Conservation (phyloP, 2,888 invertebrate species). For the Ichneumon xanthorius region DNA sequence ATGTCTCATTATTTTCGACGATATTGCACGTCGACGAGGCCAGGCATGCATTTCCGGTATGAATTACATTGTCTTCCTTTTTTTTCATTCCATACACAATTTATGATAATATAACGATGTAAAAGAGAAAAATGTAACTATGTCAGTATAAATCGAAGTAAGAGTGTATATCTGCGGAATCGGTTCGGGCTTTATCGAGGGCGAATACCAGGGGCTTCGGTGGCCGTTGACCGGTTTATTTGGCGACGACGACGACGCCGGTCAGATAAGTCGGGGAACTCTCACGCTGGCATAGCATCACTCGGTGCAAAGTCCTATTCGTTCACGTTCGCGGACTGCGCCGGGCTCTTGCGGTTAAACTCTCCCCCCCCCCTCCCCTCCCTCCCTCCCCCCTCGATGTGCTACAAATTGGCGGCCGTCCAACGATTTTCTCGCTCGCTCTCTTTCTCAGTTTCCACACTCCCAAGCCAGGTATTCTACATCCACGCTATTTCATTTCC, state of each 20-base stretch:
- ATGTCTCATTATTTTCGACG: too few relatives aligned
- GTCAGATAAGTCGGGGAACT: constrained; percentile 65
- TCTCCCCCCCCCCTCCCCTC: background rate
- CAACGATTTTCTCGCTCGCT: constrained; percentile 48
- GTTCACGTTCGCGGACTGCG: constrained; percentile 51
- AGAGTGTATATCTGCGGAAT: background rate
- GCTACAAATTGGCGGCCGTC: constrained; percentile 65
- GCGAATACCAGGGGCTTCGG: constrained; percentile 55
- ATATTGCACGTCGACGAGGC: too few relatives aligned
- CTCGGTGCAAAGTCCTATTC: constrained; percentile 54
- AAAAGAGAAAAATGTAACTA: background rate
- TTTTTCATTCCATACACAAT: too few relatives aligned
- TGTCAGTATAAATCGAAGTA: too few relatives aligned
- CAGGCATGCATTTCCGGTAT: too few relatives aligned
- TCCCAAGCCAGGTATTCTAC: background rate
- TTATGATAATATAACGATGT: background rate
- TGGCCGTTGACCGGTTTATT: constrained; percentile 66
- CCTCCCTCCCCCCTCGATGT: constrained; percentile 25
- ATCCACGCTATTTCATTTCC: background rate
- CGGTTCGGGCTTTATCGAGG: constrained; percentile 54
- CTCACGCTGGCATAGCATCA: constrained; percentile 48
- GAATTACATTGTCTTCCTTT: too few relatives aligned
- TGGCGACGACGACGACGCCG: constrained; percentile 36
- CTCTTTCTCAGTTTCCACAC: constrained; percentile 11
- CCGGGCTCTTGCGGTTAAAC: background rate